These are phyloP conservation scores for Drosophila ironensis DNA, from an alignment of 1,140 invertebrate species.

Conservation along the genomic window DNA sequence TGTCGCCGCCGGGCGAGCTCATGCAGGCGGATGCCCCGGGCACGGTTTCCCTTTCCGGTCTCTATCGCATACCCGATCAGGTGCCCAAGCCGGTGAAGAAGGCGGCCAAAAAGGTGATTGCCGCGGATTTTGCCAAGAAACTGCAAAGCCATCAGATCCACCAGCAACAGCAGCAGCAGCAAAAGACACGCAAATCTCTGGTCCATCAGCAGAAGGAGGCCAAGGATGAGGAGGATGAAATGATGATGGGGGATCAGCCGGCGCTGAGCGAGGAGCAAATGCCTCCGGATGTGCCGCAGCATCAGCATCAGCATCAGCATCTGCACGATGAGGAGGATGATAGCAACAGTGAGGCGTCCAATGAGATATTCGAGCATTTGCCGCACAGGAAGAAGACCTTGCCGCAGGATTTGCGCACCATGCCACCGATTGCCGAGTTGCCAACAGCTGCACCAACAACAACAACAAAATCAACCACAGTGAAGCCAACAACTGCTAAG, in stretches of 20 bases:
- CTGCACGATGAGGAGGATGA: constrained; percentile 18
- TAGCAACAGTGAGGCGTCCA: constrained; percentile 63
- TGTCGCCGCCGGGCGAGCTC: constrained; percentile 46
- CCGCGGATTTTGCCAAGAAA: constrained; percentile 47
- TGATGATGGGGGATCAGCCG: constrained; percentile 81
- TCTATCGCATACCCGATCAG: constrained; percentile 53
- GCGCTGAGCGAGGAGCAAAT: constrained; percentile 49
- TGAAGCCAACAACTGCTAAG: not conserved
- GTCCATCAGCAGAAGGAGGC: constrained; percentile 5
- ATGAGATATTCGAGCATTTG: constrained; percentile 72
- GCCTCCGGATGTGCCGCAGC: constrained; percentile 6
- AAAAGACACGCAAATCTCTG: constrained; percentile 10
- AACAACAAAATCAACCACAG: constrained; percentile 1
- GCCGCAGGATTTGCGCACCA: constrained; percentile 63
- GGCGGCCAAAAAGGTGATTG: constrained; percentile 62
- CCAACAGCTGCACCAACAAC: not conserved
- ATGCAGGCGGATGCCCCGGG: constrained; percentile 67
- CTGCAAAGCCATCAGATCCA: constrained; percentile 17
- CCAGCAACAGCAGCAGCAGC: constrained; percentile 24
- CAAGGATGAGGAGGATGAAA: constrained; percentile 42
- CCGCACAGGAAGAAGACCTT: constrained; percentile 74
- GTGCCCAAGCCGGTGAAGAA: constrained; percentile 78
- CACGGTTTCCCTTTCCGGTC: constrained; percentile 13
- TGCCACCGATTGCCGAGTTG: constrained; percentile 49
- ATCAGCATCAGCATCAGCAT: not conserved